Conservation (phyloP, 2,888 invertebrate species). For the Drosophila hamatofila region DNA sequence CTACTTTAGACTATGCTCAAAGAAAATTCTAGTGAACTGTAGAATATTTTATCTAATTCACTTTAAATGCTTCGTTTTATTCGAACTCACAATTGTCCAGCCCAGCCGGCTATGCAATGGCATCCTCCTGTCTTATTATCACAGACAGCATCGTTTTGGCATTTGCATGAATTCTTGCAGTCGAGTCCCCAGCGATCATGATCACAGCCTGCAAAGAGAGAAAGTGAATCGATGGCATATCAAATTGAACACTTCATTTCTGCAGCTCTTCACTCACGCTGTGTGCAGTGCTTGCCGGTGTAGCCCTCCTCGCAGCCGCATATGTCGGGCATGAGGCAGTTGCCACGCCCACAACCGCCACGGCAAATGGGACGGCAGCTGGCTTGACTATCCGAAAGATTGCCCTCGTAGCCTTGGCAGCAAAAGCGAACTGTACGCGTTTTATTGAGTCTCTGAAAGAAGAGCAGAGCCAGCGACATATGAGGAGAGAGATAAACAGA, state of each 20-base stretch:
- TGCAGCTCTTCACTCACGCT: slow-evolving; percentile 70
- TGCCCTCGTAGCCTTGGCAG: slow-evolving; percentile 90
- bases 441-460: slow-evolving; percentile 89
- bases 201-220: slow-evolving; percentile 87
- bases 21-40: neutral
- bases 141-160: slow-evolving; percentile 88
- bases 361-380: slow-evolving; percentile 84
- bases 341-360: slow-evolving; percentile 85
- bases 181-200: slow-evolving; percentile 90
- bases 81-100: slow-evolving; percentile 88
- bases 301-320: slow-evolving; percentile 88
- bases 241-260: neutral
- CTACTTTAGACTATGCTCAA: neutral
- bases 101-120: slow-evolving; percentile 89
- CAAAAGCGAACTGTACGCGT: slow-evolving; percentile 90
- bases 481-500: slow-evolving; percentile 6
- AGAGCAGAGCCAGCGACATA: neutral
- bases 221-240: neutral
- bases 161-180: slow-evolving; percentile 89
- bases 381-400: slow-evolving; percentile 83
- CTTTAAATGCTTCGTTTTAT: neutral
- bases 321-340: slow-evolving; percentile 87
- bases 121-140: slow-evolving; percentile 88
- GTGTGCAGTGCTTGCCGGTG: slow-evolving; percentile 83
- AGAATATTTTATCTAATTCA: neutral